Conservation (phyloP, 2,797 vertebrate species). For the Emydoidea blandingii region DNA sequence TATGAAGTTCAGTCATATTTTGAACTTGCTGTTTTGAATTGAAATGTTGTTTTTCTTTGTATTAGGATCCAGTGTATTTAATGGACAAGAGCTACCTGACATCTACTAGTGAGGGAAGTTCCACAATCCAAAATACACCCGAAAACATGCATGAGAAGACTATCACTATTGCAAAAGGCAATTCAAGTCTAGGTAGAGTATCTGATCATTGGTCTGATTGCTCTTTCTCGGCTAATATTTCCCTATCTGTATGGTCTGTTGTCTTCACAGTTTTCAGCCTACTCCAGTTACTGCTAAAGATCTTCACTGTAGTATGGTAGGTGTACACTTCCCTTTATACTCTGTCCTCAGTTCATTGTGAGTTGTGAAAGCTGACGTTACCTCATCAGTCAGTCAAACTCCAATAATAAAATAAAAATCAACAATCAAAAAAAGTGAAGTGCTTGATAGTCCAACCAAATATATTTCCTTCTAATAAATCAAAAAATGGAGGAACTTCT, state of each 20-base stretch:
- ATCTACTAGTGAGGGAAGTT: constrained; percentile 56
- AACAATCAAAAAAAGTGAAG: not conserved
- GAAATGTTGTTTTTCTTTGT: constrained; percentile 30
- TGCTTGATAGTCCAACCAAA: not conserved
- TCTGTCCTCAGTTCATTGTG: not conserved
- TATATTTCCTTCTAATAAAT: not conserved
- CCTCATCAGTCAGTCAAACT: not conserved
- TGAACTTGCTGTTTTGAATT: constrained; percentile 12
- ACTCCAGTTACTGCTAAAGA: not conserved
- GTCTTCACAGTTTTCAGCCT: not conserved
- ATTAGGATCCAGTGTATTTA: constrained; percentile 79
- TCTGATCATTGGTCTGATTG: not conserved
- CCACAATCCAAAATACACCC: constrained; percentile 56
- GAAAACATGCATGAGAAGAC: constrained; percentile 90
- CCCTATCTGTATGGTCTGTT: not conserved
- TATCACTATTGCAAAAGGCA: constrained; percentile 95
- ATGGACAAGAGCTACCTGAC: constrained; percentile 69
- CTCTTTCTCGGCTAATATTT: not conserved
- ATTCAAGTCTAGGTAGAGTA: constrained; percentile 93
- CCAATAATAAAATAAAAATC: not conserved
- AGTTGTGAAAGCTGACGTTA: not conserved
- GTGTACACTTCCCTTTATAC: not conserved
- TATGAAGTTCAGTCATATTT: constrained; percentile 22
- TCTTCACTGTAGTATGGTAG: not conserved
- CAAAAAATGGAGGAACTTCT: not conserved